Conservation (phyloP, 2,797 vertebrate species). For the Oreochromis mossambicus region DNA sequence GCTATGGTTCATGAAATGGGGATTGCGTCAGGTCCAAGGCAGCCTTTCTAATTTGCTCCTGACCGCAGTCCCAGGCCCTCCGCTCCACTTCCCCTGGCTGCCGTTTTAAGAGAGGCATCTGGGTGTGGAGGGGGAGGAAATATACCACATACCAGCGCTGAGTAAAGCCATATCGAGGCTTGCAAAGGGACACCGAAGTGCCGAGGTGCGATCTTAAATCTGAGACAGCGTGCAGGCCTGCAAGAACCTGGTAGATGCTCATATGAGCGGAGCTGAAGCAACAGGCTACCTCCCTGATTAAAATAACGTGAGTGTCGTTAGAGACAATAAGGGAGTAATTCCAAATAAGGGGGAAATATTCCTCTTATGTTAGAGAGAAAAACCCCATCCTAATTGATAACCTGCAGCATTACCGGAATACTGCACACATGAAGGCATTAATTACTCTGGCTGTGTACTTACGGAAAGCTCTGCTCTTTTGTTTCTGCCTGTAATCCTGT, state of each 20-base stretch:
- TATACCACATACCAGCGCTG: constrained; percentile 45
- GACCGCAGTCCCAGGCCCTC: constrained; percentile 52
- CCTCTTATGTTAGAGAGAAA: neutral
- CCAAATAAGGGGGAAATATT: neutral
- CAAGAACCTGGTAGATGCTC: constrained; percentile 9
- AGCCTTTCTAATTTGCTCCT: constrained; percentile 67
- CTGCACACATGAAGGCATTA: constrained; percentile 1
- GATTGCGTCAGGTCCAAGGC: constrained; percentile 67
- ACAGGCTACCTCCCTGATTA: neutral
- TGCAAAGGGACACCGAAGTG: constrained; percentile 2
- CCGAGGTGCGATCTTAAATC: constrained; percentile 47
- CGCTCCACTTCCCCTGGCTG: constrained; percentile 44
- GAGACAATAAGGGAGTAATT: neutral
- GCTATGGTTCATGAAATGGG: constrained; percentile 43
- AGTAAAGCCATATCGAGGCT: constrained; percentile 29
- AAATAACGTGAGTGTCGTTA: neutral
- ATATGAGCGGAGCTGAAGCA: constrained; percentile 5
- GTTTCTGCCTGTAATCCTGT: constrained; percentile 52
- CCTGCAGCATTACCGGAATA: constrained; percentile 26
- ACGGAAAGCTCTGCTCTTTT: constrained; percentile 22
- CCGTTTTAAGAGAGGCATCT: constrained; percentile 62
- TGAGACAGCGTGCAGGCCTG: constrained; percentile 1
- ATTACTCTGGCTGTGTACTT: constrained; percentile 31
- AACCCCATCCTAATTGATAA: constrained; percentile 31
- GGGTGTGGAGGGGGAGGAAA: constrained; percentile 48